Base-by-base conservation (phyloP, 1,140 invertebrate species). In the Paraescarpia echinospica region DNA sequence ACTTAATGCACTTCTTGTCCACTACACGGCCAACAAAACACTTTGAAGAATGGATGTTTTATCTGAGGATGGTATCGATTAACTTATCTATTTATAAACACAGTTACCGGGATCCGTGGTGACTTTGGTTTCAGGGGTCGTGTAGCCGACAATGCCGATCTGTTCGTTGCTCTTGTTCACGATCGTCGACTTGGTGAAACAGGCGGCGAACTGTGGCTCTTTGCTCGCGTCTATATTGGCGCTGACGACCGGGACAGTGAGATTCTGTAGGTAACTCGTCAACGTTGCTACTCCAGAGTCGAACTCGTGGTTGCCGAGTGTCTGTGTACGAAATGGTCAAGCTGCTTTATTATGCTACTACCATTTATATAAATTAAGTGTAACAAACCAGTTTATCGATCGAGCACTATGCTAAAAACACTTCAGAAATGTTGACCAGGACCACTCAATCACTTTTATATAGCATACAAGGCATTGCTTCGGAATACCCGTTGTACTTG, bases 261-360 rank as follows among this genome's bases (percentile, higher is more conserved):
- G 96, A 77, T 97, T 97, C 35, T 97, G 96, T 14, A 99, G 95
- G 95, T 98, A 99, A 1, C 98, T 97, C n/a, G 97, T 96, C 5
- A 99, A 95, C 18, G 97, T 98, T n/a, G 14, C 90, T 0, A 98
- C 96, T 0, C 98, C 98, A 92, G 98, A 97, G 95, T 99, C 98
- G 94, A 99, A 99, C 96, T 99, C 98, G 94, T 99, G 98, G 95
- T 99, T 99, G 34, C 98, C 98, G 92, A 99, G 96, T n/a, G 97
- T 97, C 98, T 99, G 89, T 34, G 22, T 14, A 77, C 59, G 59
- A 18, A 77, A 31, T 77, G 9, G 27, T 77, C 14, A 77, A 14
- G 9, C 8, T 31, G 59, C 59, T 27, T 6, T 41, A 41, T 41
- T 41, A 41, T 12, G 41, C 41, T 41, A 6, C 41, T 12, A 41